Conservation (phyloP, 2,888 invertebrate genomes). For the Diarsia brunnea region DNA sequence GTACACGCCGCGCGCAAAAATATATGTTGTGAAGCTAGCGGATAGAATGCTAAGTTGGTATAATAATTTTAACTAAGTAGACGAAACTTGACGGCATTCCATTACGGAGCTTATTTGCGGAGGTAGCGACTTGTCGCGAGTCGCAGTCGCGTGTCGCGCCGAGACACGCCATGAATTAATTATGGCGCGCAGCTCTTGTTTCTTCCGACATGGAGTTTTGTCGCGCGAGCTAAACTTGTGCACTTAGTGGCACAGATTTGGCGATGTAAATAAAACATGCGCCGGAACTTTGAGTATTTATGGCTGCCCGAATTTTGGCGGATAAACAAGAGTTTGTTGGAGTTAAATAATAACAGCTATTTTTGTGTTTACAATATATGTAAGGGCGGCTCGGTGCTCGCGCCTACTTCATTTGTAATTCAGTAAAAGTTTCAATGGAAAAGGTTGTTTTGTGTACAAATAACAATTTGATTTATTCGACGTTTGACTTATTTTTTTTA, state of each 20-base stretch:
- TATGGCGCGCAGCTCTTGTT: conserved; percentile 72
- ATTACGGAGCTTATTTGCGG: conserved; percentile 47
- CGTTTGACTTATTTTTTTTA: neutral
- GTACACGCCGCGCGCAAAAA: conserved; percentile 38
- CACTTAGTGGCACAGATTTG: conserved; percentile 55
- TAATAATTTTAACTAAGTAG: conserved; percentile 59
- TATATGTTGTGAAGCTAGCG: conserved; percentile 35
- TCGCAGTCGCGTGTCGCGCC: conserved; percentile 58
- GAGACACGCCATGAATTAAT: conserved; percentile 79
- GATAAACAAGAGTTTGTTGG: conserved; percentile 47
- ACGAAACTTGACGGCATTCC: conserved; percentile 50
- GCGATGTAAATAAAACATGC: conserved; percentile 63
- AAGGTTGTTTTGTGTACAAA: neutral
- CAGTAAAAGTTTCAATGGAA: conserved; percentile 26
- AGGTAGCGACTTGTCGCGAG: conserved; percentile 54
- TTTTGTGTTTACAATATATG: conserved; percentile 53
- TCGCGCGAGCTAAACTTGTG: conserved; percentile 60
- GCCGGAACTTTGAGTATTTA: conserved; percentile 60
- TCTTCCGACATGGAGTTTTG: conserved; percentile 73
- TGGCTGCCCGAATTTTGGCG: conserved; percentile 29
- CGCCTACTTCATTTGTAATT: conserved; percentile 32
- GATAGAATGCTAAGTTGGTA: conserved; percentile 45
- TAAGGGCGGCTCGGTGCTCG: conserved; percentile 12
- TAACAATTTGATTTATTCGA: neutral
- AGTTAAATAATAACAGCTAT: conserved; percentile 58